Evolutionary conservation across 2,888 invertebrate genomes (phyloP).

Genomic region (Trichogramma evanescens): DNA sequence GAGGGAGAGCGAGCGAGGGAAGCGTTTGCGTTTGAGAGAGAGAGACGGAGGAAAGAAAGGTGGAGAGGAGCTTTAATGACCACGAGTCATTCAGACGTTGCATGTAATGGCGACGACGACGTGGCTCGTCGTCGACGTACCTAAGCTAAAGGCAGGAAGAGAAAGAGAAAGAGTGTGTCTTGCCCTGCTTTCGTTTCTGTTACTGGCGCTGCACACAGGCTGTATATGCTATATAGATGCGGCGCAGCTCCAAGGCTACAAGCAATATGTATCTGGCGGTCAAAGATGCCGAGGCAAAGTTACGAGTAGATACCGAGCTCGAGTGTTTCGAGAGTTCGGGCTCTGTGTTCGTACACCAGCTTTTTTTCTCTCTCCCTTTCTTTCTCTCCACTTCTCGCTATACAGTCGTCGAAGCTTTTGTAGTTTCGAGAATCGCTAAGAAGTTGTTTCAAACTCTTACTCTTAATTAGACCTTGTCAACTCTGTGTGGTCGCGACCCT

Average conservation of each 20-base stretch:
- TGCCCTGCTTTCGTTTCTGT: not conserved
- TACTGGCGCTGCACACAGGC: not conserved
- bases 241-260: not conserved
- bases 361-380: too few species aligned
- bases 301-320: too few species aligned
- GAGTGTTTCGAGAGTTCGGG: too few species aligned
- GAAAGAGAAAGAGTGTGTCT: constrained; percentile 12
- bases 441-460: too few species aligned
- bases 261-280: not conserved
- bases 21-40: constrained; percentile 30
- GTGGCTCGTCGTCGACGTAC: not conserved
- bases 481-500: too few species aligned
- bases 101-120: constrained; percentile 17
- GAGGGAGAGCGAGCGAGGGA: not conserved
- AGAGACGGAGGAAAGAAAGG: not conserved
- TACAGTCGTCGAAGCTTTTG: too few species aligned
- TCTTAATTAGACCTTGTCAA: too few species aligned
- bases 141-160: constrained; percentile 2
- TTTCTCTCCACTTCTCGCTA: too few species aligned
- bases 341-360: too few species aligned
- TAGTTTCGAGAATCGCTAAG: too few species aligned
- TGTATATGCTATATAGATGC: not conserved
- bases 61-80: constrained; percentile 32
- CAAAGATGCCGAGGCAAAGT: too few species aligned
- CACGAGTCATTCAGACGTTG: constrained; percentile 39